phyloP scores from a whole-genome alignment of 2,888 invertebrate species.

The Adelognathus sp. region DNA sequence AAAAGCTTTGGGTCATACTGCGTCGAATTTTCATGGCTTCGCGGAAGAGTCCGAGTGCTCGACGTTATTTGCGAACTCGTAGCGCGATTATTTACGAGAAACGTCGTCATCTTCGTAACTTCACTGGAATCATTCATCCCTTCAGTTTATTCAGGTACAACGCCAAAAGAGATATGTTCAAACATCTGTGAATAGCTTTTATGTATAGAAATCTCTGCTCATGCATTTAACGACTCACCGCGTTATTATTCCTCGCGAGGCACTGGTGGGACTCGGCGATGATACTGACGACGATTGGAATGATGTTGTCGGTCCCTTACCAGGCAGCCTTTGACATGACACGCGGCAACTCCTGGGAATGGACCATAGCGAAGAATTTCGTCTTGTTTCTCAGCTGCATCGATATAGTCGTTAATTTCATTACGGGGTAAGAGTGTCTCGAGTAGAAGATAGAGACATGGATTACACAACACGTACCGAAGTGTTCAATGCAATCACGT shows the following conservation, averaged over 20 bases:
- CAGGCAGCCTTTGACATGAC: conserved; percentile 73
- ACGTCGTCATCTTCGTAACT: conserved; percentile 70
- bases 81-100: conserved; percentile 73
- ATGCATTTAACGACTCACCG: not conserved
- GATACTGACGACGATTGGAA: conserved; percentile 69
- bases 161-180: not conserved
- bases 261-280: conserved; percentile 77
- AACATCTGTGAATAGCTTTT: conserved; percentile 3
- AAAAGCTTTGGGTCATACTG: conserved; percentile 53
- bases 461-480: conserved; percentile 47
- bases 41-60: conserved; percentile 72
- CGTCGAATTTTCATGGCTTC: conserved; percentile 73
- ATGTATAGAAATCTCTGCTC: not conserved
- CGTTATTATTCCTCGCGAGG: conserved; percentile 65
- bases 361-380: conserved; percentile 70
- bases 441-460: not conserved
- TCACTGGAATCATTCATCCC: conserved; percentile 73
- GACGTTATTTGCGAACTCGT: conserved; percentile 74
- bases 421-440: conserved; percentile 73
- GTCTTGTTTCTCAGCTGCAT: conserved; percentile 70
- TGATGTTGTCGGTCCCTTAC: conserved; percentile 74
- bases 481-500: conserved; percentile 46
- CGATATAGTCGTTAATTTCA: conserved; percentile 77
- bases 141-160: conserved; percentile 76
- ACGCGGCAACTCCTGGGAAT: conserved; percentile 39